Conservation (phyloP, 2,113 vertebrate species). For the Bungarus multicinctus region DNA sequence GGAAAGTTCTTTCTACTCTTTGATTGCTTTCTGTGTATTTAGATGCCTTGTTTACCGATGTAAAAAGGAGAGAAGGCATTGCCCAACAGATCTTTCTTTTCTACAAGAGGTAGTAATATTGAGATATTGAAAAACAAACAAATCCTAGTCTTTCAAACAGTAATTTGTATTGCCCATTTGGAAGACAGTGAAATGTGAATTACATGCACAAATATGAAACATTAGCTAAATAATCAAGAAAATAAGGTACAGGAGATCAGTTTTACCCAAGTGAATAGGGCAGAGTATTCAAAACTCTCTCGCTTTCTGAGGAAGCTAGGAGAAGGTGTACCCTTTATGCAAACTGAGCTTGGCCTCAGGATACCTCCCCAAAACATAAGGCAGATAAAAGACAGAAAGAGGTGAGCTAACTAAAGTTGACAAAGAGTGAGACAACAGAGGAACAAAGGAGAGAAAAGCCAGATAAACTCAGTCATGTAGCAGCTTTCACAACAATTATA, state of each 20-base stretch:
- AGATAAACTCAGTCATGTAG: not conserved
- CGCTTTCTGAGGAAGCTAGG: not conserved
- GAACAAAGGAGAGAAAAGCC: not conserved
- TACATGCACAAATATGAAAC: not conserved
- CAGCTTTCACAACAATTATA: not conserved
- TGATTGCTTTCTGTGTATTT: not conserved
- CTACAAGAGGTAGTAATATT: not conserved
- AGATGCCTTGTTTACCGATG: not conserved
- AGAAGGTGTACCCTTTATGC: not conserved
- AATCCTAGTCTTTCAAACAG: not conserved
- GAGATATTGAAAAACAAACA: not conserved
- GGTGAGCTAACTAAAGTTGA: not conserved
- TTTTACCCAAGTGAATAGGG: not conserved
- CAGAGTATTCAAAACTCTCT: not conserved
- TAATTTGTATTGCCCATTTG: not conserved
- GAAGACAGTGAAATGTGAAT: not conserved
- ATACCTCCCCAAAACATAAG: not conserved
- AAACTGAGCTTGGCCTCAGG: not conserved
- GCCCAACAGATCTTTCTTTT: not conserved
- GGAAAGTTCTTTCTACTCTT: not conserved
- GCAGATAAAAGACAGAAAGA: not conserved
- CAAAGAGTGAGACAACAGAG: not conserved
- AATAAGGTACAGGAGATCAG: not conserved
- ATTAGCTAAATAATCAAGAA: not conserved
- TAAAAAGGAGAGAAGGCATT: not conserved